Evolutionary conservation across 2,797 vertebrate species (phyloP), one percentile per base, ranked within the genome.

Genomic region (Sciurus vulgaris): DNA sequence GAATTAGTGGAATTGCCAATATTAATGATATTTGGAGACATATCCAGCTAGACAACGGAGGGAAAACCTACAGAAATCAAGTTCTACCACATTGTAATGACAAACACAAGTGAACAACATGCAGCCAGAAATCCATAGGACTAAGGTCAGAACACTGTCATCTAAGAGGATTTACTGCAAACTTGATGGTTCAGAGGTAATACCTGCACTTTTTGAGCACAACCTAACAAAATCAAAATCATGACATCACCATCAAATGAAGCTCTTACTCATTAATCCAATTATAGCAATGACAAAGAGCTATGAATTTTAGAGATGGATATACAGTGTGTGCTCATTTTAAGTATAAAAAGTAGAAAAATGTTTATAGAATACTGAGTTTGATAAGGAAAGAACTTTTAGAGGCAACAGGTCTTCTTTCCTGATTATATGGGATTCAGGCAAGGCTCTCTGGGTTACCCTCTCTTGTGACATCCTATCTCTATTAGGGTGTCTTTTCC

Each of bases 51-150:
- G 86, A 94, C 83, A 70, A 38, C 47, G 87, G 61, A 92, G 61
- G 33, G 44, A 35, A 96, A 98, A 65, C 73, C 92, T 87, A 86
- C 90, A 92, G 89, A 93, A 92, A 96, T 97, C 89, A 96, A 78
- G 49, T 78, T 87, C 72, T 74, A 81, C 51, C 38, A 70, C 85
- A 44, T 17, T 69, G 63, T 84, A 82, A 81, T 70, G 51, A 92
- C 81, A 92, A 89, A 95, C 1, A 0, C 72, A 95, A 78, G n/a
- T 24, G 26, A 91, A 92, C 49, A 69, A 41, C 33, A n/a, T 9
- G 30, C 8, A 67, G 38, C 73, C 76, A 93, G 81, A 54, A 7
- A 44, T 70, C 30, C 47, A 47, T 24, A 74, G 38, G 54, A 65
- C 17, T 65, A 35, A 33, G 0, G 7, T 61, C 82, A 86, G 47